These are phyloP conservation scores for Karalla daura DNA, from an alignment of 2,797 vertebrate species.

Conservation along the genomic window DNA sequence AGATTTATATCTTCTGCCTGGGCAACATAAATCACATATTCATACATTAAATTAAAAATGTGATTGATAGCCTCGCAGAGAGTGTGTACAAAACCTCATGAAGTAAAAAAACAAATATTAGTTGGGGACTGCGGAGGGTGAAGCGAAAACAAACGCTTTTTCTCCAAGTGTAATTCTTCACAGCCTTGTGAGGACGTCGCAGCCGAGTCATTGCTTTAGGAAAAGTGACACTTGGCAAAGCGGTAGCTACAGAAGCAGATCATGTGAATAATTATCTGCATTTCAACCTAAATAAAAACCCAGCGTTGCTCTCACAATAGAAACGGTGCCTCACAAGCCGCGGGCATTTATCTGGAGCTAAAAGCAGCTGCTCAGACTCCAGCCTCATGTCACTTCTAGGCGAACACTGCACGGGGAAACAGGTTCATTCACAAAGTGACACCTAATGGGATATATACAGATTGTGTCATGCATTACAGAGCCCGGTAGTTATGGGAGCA, in stretches of 20 bases:
- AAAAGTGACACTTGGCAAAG: slow-evolving; percentile 33
- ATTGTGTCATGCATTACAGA: slow-evolving; percentile 77
- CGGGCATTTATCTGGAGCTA: slow-evolving; percentile 30
- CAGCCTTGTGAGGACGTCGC: slow-evolving; percentile 36
- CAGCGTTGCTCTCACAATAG: slow-evolving; percentile 1
- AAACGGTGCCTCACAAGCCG: not conserved
- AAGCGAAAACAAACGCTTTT: slow-evolving; percentile 64
- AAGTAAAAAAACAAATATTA: slow-evolving; percentile 73
- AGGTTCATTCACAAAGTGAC: slow-evolving; percentile 74
- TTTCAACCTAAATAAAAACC: slow-evolving; percentile 6
- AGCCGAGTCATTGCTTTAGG: slow-evolving; percentile 32
- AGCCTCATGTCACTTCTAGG: slow-evolving; percentile 42
- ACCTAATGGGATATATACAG: slow-evolving; percentile 80
- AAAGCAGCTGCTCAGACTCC: slow-evolving; percentile 35
- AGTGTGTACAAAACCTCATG: slow-evolving; percentile 68
- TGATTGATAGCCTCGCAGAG: slow-evolving; percentile 81
- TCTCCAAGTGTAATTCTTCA: slow-evolving; percentile 60
- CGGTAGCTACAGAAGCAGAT: slow-evolving; percentile 30
- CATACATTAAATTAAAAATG: slow-evolving; percentile 87
- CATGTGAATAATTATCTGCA: slow-evolving; percentile 25
- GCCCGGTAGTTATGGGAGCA: slow-evolving; percentile 70
- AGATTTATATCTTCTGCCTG: slow-evolving; percentile 84
- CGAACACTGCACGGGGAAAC: slow-evolving; percentile 53
- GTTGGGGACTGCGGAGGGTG: slow-evolving; percentile 59
- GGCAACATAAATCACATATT: slow-evolving; percentile 88